Percentiles rank a stretch among this genome's conserved stretches.
These are phyloP conservation scores for Ditula angustiorana DNA, from an alignment of 2,888 invertebrate species.

Conservation along the genomic window DNA sequence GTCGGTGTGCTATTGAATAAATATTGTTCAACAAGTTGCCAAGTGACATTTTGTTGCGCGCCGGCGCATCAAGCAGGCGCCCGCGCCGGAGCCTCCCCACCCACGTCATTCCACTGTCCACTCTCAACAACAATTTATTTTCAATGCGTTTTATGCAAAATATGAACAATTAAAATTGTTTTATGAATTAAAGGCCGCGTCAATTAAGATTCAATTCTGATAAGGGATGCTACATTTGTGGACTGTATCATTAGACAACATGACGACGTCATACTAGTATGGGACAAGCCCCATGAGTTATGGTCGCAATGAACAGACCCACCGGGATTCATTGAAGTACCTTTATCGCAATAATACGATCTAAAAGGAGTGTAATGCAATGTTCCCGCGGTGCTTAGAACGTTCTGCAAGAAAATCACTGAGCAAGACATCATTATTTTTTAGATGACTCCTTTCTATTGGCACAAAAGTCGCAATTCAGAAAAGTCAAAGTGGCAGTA, in stretches of 20 bases:
- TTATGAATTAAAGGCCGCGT: slow-evolving; percentile 73
- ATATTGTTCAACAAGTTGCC: slow-evolving; percentile 80
- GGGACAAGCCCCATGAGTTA: slow-evolving; percentile 53
- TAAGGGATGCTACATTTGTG: slow-evolving; percentile 70
- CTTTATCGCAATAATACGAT: slow-evolving; percentile 42
- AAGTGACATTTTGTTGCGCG: slow-evolving; percentile 78
- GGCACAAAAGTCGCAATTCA: slow-evolving; percentile 37
- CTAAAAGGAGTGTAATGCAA: slow-evolving; percentile 5
- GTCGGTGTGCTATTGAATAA: slow-evolving; percentile 77
- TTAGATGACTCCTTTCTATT: slow-evolving; percentile 13
- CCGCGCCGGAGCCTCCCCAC: slow-evolving; percentile 49
- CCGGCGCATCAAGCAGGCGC: slow-evolving; percentile 47
- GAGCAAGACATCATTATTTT: slow-evolving; percentile 11
- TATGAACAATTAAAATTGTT: slow-evolving; percentile 78
- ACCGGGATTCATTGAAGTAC: slow-evolving; percentile 47
- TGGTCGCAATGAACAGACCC: slow-evolving; percentile 51
- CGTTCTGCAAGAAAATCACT: background rate
- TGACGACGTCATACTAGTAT: slow-evolving; percentile 55
- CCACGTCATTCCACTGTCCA: slow-evolving; percentile 67
- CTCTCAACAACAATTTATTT: slow-evolving; percentile 72
- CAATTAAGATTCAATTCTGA: slow-evolving; percentile 82
- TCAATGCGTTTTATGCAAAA: slow-evolving; percentile 75
- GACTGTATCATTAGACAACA: slow-evolving; percentile 68
- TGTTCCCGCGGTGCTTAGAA: background rate
- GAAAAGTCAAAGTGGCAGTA: slow-evolving; percentile 52